A percentile compares a stretch with the other conserved stretches of the same genome.
phyloP scores from a whole-genome alignment of 1,140 invertebrate genomes.

The Steinernema feltiae region DNA sequence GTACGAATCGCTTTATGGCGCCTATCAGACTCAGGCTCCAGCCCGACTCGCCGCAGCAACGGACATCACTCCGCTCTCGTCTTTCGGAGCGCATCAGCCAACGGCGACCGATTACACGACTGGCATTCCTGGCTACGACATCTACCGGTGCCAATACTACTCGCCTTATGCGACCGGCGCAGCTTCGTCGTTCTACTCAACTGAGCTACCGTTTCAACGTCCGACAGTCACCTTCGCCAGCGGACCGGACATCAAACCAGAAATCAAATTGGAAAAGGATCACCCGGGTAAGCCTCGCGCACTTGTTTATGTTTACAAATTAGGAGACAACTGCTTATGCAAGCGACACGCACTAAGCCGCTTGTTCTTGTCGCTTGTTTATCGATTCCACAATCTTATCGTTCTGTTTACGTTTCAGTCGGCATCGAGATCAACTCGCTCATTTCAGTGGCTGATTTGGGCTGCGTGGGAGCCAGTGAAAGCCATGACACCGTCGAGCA shows the following conservation, averaged over 20 bases:
- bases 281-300: slow-evolving; percentile 3
- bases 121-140: slow-evolving; percentile 26
- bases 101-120: slow-evolving; percentile 17
- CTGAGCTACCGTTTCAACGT: slow-evolving; percentile 12
- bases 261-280: slow-evolving; percentile 27
- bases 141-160: slow-evolving; percentile 26
- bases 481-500: slow-evolving; percentile 12
- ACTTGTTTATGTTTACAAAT: slow-evolving; percentile 18
- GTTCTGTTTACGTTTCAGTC: neutral
- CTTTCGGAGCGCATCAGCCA: slow-evolving; percentile 14
- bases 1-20: slow-evolving; percentile 25
- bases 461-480: neutral
- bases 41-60: slow-evolving; percentile 21
- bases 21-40: slow-evolving; percentile 14
- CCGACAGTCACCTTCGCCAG: slow-evolving; percentile 14
- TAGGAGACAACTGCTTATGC: slow-evolving; percentile 13
- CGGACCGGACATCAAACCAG: neutral
- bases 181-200: slow-evolving; percentile 16
- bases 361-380: slow-evolving; percentile 6
- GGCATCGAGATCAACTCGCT: slow-evolving; percentile 18
- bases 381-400: slow-evolving; percentile 3
- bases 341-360: neutral
- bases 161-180: slow-evolving; percentile 19
- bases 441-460: neutral
- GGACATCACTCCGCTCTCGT: slow-evolving; percentile 26